Base-by-base conservation (phyloP, 2,888 invertebrate genomes). In the Beris morrisii region DNA sequence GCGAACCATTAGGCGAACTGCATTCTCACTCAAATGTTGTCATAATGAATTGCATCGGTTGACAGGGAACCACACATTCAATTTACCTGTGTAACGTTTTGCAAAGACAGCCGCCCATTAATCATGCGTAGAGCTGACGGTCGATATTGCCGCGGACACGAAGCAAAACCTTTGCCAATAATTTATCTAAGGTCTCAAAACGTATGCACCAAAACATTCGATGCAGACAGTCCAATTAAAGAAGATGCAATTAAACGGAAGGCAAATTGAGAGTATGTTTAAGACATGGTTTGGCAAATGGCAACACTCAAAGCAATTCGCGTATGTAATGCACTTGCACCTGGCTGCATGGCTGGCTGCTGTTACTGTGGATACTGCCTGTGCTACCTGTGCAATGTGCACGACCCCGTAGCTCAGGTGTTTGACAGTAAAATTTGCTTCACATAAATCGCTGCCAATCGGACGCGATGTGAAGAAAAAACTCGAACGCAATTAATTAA, bases 231-330 rank as follows among this genome's bases (percentile, higher is more conserved):
- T 59, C 68, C 65, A 68, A 68, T 68, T 68, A 68, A 67, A 65
- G 65, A 68, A 31, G 63, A 56, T 61, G 68, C 68, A 68, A 68
- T 68, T 68, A 68, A 68, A 68, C 68, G 57, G 68, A 65, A 68
- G 68, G 68, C 68, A 68, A 68, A 68, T 68, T 68, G 65, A 65
- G 61, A 54, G 48, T 59, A 32, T 59, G 59, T 59, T 59, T 50
- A 15, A 59, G 48, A 59, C 59, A 50, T 59, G 59, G 48, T 59
- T 59, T 59, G 50, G 59, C 59, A 59, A 59, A 59, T 59, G 50
- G 59, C 50, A 59, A 59, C 59, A 59, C 50, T 59, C 50, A 48
- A 59, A 48, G 48, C 59, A 48, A 59, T 59, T 58, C 32, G 38
- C 38, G 32, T 56, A 43, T 56, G 12, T 38, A 38, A 43, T 43